These are phyloP conservation scores for Myrmecophaga tridactyla DNA, from an alignment of 2,113 vertebrate species.

Conservation along the genomic window DNA sequence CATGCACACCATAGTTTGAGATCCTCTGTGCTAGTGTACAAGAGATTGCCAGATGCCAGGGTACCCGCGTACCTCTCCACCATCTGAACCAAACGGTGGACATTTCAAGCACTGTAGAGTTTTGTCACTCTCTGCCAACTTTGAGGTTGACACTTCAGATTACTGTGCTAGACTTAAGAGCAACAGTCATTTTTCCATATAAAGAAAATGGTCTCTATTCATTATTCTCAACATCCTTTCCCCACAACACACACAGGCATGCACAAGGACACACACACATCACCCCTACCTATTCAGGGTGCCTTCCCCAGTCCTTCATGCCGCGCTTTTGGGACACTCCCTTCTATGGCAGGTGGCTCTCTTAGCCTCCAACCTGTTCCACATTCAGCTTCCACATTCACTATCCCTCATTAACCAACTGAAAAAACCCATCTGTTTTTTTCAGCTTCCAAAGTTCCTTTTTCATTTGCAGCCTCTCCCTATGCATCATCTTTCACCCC, in stretches of 20 bases:
- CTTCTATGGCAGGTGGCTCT: background rate
- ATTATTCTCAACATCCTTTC: background rate
- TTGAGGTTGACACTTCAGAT: background rate
- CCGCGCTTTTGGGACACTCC: background rate
- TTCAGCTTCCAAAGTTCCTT: background rate
- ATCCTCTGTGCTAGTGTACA: background rate
- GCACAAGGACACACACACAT: background rate
- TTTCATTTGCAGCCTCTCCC: background rate
- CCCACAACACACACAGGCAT: background rate
- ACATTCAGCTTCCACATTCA: background rate
- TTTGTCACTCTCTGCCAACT: background rate
- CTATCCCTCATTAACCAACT: background rate
- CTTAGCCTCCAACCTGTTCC: background rate
- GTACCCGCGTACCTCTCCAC: background rate
- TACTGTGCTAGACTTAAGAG: background rate
- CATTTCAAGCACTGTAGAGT: background rate
- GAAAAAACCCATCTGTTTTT: background rate
- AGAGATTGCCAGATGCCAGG: background rate
- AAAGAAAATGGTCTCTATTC: background rate
- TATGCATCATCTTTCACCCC: background rate
- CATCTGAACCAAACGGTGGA: background rate
- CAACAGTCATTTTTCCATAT: background rate
- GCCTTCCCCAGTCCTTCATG: background rate
- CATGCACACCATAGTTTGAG: background rate
- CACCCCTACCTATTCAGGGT: background rate